phyloP scores from a whole-genome alignment of 2,113 vertebrate species.

The Noturus placidus region DNA sequence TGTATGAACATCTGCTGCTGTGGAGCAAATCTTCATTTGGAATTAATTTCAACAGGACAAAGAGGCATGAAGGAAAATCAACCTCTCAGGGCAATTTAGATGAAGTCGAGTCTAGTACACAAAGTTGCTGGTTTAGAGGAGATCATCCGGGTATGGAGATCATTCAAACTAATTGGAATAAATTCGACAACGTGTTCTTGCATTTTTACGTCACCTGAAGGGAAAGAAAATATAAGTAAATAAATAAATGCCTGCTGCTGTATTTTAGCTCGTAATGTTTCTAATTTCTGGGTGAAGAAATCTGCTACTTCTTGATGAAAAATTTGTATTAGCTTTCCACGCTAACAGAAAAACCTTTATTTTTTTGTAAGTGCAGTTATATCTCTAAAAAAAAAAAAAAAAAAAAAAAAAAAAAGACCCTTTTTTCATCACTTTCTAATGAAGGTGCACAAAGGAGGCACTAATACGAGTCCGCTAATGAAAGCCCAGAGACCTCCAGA shows the following conservation, averaged over 20 bases:
- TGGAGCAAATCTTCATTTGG: neutral
- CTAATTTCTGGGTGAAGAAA: neutral
- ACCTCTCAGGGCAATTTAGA: neutral
- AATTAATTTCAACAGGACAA: neutral
- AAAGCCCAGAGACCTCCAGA: conserved; percentile 27
- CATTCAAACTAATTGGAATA: no score
- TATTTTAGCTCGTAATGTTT: no score
- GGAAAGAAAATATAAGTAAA: no score
- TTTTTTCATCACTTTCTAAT: neutral
- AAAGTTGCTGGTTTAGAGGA: neutral
- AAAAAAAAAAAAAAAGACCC: no score
- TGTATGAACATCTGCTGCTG: conserved; percentile 12
- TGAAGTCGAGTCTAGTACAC: neutral
- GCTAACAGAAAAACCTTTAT: neutral
- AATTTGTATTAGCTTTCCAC: no score
- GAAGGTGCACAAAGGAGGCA: neutral
- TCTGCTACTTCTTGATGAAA: neutral
- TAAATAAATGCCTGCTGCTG: neutral
- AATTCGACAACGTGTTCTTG: no score
- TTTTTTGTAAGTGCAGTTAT: no score
- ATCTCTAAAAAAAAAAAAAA: no score
- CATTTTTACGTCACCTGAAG: no score
- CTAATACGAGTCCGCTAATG: conserved; percentile 15
- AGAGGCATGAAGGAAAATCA: neutral
- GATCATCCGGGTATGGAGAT: no score